phyloP scores from a whole-genome alignment of 1,140 invertebrate species.

The Cherax quadricarinatus region DNA sequence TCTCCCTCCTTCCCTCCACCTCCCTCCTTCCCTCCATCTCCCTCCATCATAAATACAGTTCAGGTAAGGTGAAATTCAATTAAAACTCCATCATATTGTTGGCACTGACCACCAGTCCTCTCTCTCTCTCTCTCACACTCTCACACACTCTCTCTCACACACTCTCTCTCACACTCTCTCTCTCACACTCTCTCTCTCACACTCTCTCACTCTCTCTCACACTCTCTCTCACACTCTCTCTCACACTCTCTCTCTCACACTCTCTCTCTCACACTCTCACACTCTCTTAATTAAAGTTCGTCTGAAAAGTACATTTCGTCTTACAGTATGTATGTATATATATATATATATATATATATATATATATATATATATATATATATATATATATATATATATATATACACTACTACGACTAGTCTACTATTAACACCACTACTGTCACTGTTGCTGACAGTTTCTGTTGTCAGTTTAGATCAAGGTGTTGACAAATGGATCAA shows the following conservation, averaged over 20 bases:
- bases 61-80: conserved; percentile 25
- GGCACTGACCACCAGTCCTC: background rate
- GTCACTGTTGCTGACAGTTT: too few relatives aligned
- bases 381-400: too few relatives aligned
- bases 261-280: background rate
- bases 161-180: background rate
- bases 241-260: background rate
- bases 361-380: too few relatives aligned
- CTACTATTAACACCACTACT: too few relatives aligned
- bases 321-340: too few relatives aligned
- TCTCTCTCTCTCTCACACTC: conserved; percentile 44
- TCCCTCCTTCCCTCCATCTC: background rate
- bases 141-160: conserved; percentile 27
- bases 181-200: background rate
- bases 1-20: background rate
- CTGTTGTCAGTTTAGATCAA: too few relatives aligned
- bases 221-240: background rate
- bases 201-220: background rate
- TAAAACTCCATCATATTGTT: conserved; percentile 50
- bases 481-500: too few relatives aligned
- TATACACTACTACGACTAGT: too few relatives aligned
- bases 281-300: background rate
- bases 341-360: too few relatives aligned
- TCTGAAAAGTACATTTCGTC: too few relatives aligned
- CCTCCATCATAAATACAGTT: conserved; percentile 32